Conservation (phyloP, 2,797 vertebrate species). For the Florisuga fusca region DNA sequence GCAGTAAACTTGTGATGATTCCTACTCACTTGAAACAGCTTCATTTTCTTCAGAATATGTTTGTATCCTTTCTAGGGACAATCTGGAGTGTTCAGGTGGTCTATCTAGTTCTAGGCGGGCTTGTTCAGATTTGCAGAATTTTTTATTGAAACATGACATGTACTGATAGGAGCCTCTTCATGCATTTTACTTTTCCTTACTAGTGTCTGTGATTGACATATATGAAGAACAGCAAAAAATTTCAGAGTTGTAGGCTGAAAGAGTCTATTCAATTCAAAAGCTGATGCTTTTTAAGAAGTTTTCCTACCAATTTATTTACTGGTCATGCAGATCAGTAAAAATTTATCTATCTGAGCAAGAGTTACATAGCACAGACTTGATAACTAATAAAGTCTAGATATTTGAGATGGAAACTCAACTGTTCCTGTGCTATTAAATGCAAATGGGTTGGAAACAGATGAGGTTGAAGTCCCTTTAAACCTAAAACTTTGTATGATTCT, state of each 20-base stretch:
- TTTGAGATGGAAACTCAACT: neutral
- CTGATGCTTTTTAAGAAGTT: neutral
- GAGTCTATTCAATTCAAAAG: neutral
- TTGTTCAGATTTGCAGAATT: neutral
- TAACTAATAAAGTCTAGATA: neutral
- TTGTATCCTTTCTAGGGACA: neutral
- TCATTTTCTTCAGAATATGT: neutral
- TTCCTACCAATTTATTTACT: neutral
- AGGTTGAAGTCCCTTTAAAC: neutral
- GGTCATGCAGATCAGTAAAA: neutral
- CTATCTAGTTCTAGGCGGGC: neutral
- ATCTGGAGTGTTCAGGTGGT: neutral
- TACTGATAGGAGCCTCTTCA: neutral
- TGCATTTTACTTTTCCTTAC: neutral
- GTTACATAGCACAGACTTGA: neutral
- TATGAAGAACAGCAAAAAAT: neutral
- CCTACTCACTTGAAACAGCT: neutral
- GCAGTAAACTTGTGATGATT: neutral
- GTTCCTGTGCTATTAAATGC: neutral
- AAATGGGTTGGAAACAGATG: neutral
- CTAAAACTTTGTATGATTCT: neutral
- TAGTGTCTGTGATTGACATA: neutral
- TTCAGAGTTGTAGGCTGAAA: neutral
- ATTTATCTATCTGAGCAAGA: neutral
- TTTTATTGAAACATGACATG: neutral